A percentile compares a stretch with the other conserved stretches of the same genome.
Evolutionary conservation across 2,797 vertebrate genomes (phyloP).

Genomic region (Nyctibius grandis): DNA sequence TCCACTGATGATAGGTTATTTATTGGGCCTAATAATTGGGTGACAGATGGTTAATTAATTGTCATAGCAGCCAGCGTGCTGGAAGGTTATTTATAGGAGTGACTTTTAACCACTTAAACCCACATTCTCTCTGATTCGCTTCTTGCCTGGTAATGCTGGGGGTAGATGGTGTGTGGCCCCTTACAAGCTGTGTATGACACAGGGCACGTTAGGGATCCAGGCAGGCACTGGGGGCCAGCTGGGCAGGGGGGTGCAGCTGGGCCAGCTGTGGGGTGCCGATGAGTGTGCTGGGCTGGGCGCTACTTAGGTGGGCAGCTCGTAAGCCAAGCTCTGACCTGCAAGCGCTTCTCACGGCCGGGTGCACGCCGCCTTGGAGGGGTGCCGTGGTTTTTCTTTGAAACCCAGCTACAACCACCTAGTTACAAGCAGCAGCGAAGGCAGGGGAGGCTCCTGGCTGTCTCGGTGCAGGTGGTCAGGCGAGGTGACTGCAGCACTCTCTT

Average conservation of each 20-base stretch:
- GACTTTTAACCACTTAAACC: neutral
- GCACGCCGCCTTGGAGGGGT: fast-evolving
- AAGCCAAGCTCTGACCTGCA: neutral
- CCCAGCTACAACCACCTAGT: too few species aligned
- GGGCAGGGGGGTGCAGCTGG: neutral
- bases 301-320: neutral
- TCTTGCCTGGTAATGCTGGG: neutral
- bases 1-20: neutral
- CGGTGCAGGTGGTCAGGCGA: fast-evolving
- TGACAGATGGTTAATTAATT: constrained; percentile 1
- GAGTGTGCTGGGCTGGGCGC: neutral
- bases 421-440: neutral
- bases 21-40: neutral
- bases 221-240: fast-evolving
- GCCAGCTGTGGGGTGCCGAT: neutral
- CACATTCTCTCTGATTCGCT: neutral
- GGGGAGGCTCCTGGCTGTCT: neutral
- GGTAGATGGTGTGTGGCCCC: neutral
- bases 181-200: fast-evolving
- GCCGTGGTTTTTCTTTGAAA: neutral
- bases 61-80: neutral
- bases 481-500: neutral
- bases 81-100: neutral
- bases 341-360: fast-evolving
- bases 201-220: neutral